phyloP scores from a whole-genome alignment of 2,113 vertebrate species.

The Limanda limanda region DNA sequence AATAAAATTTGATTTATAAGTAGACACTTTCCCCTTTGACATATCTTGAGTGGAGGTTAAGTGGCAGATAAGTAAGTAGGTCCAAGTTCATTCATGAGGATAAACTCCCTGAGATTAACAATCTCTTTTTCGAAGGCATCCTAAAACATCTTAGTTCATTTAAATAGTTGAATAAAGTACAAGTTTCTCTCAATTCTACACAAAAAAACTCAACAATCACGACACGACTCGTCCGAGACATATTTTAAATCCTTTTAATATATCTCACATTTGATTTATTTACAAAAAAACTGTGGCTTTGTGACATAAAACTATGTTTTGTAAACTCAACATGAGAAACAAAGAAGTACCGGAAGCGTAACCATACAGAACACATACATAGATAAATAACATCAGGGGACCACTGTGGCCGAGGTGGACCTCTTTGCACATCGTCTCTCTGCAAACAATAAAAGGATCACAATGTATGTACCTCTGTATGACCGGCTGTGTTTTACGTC shows the following conservation, averaged over 20 bases:
- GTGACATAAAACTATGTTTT: conserved; percentile 79
- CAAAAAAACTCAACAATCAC: neutral
- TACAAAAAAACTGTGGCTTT: conserved; percentile 82
- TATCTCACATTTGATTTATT: conserved; percentile 86
- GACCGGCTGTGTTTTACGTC: conserved; percentile 8
- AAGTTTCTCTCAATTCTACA: neutral
- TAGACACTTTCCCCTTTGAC: neutral
- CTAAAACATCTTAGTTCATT: too few relatives aligned
- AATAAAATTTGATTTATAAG: neutral
- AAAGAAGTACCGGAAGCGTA: conserved; percentile 66
- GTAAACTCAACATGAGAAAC: conserved; percentile 78
- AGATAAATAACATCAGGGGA: conserved; percentile 69
- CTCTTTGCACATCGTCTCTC: conserved; percentile 53
- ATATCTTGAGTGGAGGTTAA: neutral
- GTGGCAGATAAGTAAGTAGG: too few relatives aligned
- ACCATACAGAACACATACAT: conserved; percentile 69
- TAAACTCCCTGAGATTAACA: too few relatives aligned
- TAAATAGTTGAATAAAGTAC: too few relatives aligned
- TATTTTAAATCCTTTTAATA: conserved; percentile 79
- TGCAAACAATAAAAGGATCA: conserved; percentile 54
- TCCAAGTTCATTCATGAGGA: too few relatives aligned
- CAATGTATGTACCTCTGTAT: conserved; percentile 39
- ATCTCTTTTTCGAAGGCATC: too few relatives aligned
- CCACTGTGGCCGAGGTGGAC: conserved; percentile 1
- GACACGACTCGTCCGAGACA: conserved; percentile 19